phyloP scores from a whole-genome alignment of 2,113 vertebrate species.

The Rhegmatorhina hoffmannsi region DNA sequence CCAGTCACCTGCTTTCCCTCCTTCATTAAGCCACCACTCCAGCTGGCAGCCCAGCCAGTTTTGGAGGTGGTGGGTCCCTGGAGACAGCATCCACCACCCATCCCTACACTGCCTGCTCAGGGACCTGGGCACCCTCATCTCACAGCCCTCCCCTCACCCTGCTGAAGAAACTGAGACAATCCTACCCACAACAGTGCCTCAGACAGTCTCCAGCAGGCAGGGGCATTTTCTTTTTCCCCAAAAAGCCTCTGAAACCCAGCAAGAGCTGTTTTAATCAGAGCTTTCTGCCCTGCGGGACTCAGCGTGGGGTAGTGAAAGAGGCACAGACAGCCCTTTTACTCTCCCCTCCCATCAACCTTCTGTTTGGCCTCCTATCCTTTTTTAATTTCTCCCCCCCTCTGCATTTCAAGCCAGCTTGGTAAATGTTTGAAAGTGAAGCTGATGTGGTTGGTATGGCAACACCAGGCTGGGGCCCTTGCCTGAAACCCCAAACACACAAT shows the following conservation, averaged over 20 bases:
- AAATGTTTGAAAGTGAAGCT: slow-evolving; percentile 58
- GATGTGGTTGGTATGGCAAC: slow-evolving; percentile 63
- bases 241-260: slow-evolving; percentile 46
- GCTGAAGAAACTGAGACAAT: not conserved
- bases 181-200: not conserved
- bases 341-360: slow-evolving; percentile 31
- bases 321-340: slow-evolving; percentile 35
- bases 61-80: accelerated
- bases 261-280: slow-evolving; percentile 53
- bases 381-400: not conserved
- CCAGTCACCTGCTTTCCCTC: not conserved
- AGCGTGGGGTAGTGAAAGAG: not conserved
- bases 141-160: not conserved
- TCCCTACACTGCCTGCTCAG: accelerated
- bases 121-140: not conserved
- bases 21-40: accelerated
- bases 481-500: slow-evolving; percentile 68
- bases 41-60: not conserved
- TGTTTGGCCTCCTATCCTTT: slow-evolving; percentile 37
- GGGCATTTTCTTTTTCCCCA: slow-evolving; percentile 12
- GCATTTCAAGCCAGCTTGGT: slow-evolving; percentile 34
- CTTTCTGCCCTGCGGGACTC: slow-evolving; percentile 54
- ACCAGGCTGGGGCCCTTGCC: slow-evolving; percentile 46
- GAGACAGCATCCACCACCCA: accelerated
- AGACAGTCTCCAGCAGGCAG: slow-evolving; percentile 39